Evolutionary conservation across 2,113 vertebrate species (phyloP).

Genomic region (Lepisosteus oculatus): DNA sequence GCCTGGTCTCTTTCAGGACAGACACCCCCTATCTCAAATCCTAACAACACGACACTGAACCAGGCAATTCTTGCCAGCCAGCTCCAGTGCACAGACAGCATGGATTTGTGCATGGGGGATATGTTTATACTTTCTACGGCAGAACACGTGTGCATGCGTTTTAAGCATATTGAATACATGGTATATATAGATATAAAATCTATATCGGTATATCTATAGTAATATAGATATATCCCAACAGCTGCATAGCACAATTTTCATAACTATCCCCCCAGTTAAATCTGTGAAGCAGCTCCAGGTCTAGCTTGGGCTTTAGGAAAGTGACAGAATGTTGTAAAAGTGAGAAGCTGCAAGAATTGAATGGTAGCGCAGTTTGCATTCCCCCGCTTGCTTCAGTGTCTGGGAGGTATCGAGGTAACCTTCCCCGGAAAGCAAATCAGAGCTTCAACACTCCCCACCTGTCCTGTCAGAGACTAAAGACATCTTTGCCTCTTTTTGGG

Average conservation of each 20-base stretch:
- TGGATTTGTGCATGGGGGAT: too few relatives aligned
- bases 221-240: background rate
- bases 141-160: too few relatives aligned
- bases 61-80: too few relatives aligned
- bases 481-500: too few relatives aligned
- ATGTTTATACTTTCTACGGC: too few relatives aligned
- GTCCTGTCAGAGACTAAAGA: too few relatives aligned
- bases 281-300: background rate
- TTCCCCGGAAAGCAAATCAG: too few relatives aligned
- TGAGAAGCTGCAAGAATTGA: background rate
- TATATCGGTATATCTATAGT: background rate
- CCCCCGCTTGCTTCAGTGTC: background rate
- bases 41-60: too few relatives aligned
- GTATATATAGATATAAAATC: background rate
- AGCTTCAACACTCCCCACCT: too few relatives aligned
- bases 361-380: background rate
- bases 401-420: background rate
- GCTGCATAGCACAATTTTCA: background rate
- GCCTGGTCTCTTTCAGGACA: too few relatives aligned
- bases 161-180: background rate
- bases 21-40: too few relatives aligned
- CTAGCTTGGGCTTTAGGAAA: background rate
- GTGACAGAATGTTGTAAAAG: background rate
- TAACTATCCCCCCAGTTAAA: background rate
- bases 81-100: too few relatives aligned